These are phyloP conservation scores for Amniataba percoides DNA, from an alignment of 2,797 vertebrate genomes.

Conservation along the genomic window DNA sequence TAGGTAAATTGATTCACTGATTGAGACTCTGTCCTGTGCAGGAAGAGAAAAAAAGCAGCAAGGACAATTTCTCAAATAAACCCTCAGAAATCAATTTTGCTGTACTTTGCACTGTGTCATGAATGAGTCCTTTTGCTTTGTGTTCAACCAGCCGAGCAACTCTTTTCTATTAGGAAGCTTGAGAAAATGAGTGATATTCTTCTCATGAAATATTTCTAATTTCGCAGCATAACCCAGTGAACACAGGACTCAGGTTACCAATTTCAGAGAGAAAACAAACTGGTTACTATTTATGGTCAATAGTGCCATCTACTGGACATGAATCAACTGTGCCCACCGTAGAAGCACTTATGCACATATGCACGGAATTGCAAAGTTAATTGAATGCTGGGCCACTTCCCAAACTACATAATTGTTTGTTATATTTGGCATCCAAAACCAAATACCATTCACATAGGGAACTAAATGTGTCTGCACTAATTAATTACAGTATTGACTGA, in stretches of 20 bases:
- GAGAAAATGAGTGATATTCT: slow-evolving; percentile 17
- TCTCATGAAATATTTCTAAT: slow-evolving; percentile 26
- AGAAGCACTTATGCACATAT: neutral
- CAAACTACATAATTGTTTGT: slow-evolving; percentile 30
- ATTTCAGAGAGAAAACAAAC: slow-evolving; percentile 5
- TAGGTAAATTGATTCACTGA: neutral
- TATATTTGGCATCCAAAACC: slow-evolving; percentile 10
- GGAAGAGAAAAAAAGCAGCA: neutral
- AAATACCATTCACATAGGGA: slow-evolving; percentile 1
- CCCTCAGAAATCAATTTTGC: slow-evolving; percentile 34
- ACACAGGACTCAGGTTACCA: slow-evolving; percentile 6
- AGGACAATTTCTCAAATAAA: neutral
- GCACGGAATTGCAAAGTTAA: neutral
- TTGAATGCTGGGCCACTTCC: neutral
- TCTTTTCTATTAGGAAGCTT: slow-evolving; percentile 17
- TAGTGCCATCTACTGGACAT: slow-evolving; percentile 67
- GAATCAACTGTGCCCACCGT: neutral
- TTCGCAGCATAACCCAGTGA: slow-evolving; percentile 11
- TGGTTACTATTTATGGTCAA: slow-evolving; percentile 40
- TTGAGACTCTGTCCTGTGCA: neutral
- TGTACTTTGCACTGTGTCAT: slow-evolving; percentile 25
- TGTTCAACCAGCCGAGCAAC: slow-evolving; percentile 26
- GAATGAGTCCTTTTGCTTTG: slow-evolving; percentile 39
- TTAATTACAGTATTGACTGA: neutral
- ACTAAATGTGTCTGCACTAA: neutral